phyloP scores from a whole-genome alignment of 2,113 vertebrate genomes.

The Bolborhynchus lineola region DNA sequence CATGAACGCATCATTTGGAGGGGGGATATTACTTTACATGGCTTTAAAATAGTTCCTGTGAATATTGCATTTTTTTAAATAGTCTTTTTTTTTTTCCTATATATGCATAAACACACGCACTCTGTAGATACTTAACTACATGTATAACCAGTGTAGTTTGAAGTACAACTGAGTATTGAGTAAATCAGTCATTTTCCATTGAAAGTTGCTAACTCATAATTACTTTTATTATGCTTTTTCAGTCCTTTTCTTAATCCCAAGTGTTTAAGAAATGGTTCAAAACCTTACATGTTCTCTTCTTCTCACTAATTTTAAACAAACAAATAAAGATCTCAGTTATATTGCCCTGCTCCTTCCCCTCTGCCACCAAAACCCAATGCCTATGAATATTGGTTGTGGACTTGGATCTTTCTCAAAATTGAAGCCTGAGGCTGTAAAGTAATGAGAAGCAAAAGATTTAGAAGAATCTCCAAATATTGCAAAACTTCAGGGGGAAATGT shows the following conservation, averaged over 20 bases:
- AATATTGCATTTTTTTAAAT: background rate
- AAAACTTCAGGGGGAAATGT: background rate
- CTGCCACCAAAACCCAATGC: background rate
- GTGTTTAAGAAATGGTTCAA: background rate
- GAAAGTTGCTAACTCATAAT: background rate
- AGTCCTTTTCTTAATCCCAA: background rate
- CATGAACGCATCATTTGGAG: background rate
- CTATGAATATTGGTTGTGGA: background rate
- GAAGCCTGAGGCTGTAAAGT: background rate
- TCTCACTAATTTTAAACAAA: background rate
- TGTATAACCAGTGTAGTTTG: background rate
- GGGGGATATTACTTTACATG: background rate
- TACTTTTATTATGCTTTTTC: background rate
- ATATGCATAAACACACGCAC: background rate
- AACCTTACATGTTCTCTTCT: background rate
- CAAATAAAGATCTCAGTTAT: background rate
- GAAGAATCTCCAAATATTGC: background rate
- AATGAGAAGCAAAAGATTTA: background rate
- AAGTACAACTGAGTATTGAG: background rate
- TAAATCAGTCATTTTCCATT: background rate
- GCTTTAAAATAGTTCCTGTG: background rate
- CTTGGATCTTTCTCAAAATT: background rate
- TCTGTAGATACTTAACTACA: background rate
- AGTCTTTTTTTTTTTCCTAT: background rate
- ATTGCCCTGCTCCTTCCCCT: rapidly evolving